A percentile compares a stretch with the other conserved stretches of the same genome.
Conservation (phyloP, 2,113 vertebrate species). For the Onychorhynchus coronatus region DNA sequence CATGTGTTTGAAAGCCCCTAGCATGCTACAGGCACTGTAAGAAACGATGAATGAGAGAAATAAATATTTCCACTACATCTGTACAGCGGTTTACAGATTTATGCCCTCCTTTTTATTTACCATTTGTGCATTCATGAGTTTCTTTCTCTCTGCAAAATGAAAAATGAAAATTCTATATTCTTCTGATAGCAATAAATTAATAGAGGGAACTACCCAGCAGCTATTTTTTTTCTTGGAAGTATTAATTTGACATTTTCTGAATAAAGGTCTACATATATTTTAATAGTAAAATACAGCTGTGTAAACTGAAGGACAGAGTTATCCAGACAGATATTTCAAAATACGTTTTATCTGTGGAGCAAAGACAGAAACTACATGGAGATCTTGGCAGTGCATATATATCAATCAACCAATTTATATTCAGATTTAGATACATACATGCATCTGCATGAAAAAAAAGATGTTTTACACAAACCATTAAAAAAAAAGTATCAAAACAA, state of each 20-base stretch:
- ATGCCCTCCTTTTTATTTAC: neutral
- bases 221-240: neutral
- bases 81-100: neutral
- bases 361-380: neutral
- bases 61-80: neutral
- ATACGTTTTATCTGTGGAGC: neutral
- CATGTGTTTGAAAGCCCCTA: neutral
- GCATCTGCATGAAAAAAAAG: neutral
- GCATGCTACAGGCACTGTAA: neutral
- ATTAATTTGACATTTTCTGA: neutral
- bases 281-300: neutral
- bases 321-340: neutral
- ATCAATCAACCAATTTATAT: too few relatives aligned
- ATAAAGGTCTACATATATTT: neutral
- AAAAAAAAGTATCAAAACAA: neutral
- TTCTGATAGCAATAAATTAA: neutral
- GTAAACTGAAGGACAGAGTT: neutral
- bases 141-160: neutral
- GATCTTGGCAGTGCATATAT: neutral
- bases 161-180: neutral
- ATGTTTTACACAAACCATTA: neutral
- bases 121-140: neutral
- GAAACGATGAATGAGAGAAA: neutral
- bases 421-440: neutral
- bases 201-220: neutral